phyloP scores from a whole-genome alignment of 2,113 vertebrate genomes.

The Tenebrosternarchus preto region DNA sequence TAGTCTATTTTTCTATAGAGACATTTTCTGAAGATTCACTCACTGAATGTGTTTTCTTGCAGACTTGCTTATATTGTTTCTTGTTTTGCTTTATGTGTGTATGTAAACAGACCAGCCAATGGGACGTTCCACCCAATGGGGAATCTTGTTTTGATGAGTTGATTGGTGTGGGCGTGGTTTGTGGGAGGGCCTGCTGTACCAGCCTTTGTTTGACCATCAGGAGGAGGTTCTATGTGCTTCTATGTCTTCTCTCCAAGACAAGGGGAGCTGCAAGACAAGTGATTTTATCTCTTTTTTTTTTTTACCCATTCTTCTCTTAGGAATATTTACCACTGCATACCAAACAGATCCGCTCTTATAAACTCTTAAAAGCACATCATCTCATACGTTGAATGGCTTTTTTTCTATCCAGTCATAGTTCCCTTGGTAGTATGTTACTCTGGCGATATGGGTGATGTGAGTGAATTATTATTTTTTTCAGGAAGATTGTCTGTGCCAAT shows the following conservation, averaged over 20 bases:
- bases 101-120: not conserved
- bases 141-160: not conserved
- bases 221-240: slow-evolving; percentile 42
- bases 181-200: not conserved
- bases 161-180: not conserved
- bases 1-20: slow-evolving; percentile 51
- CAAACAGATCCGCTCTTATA: not conserved
- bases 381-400: not conserved
- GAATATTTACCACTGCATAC: not conserved
- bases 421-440: not conserved
- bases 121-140: not conserved
- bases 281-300: slow-evolving; percentile 22
- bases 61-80: slow-evolving; percentile 21
- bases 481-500: not conserved
- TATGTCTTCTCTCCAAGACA: slow-evolving; percentile 40
- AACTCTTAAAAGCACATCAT: not conserved
- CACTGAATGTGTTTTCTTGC: slow-evolving; percentile 8
- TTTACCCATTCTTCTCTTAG: slow-evolving; percentile 10
- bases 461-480: not conserved
- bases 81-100: slow-evolving; percentile 4
- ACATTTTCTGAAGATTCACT: slow-evolving; percentile 34
- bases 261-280: slow-evolving; percentile 2
- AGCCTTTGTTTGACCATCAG: slow-evolving; percentile 15
- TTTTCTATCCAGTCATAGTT: slow-evolving; percentile 7
- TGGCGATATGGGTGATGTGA: not conserved